A percentile compares a stretch with the other conserved stretches of the same genome.
These are phyloP conservation scores for Harpagoxenus sublaevis DNA, from an alignment of 2,888 invertebrate species.

Conservation along the genomic window DNA sequence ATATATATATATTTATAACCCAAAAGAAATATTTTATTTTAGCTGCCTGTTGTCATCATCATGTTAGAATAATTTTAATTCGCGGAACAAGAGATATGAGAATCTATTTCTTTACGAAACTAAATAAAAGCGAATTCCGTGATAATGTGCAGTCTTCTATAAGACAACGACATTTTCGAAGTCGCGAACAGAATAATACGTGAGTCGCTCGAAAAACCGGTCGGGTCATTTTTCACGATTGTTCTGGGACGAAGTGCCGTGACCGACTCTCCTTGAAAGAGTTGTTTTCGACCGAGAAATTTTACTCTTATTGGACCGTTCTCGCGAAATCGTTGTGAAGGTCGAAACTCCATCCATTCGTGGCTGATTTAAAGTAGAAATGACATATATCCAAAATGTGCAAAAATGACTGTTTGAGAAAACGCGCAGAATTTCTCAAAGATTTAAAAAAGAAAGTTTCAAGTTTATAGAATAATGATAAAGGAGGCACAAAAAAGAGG, in stretches of 20 bases:
- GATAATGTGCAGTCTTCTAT: background rate
- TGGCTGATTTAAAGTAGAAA: constrained; percentile 1
- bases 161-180: constrained; percentile 25
- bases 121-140: background rate
- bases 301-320: constrained; percentile 56
- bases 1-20: background rate
- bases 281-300: constrained; percentile 53
- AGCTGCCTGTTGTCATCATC: background rate
- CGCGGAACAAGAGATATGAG: background rate
- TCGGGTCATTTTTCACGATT: constrained; percentile 68
- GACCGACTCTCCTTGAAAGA: constrained; percentile 78
- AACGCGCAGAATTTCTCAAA: background rate
- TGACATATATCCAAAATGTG: background rate
- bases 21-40: background rate
- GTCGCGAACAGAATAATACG: constrained; percentile 51
- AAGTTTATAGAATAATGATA: background rate
- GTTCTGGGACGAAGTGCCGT: constrained; percentile 58
- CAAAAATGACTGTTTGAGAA: background rate
- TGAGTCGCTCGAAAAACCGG: constrained; percentile 75
- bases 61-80: background rate
- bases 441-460: background rate
- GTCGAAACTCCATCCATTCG: background rate
- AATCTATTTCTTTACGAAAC: background rate
- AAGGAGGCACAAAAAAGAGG: background rate
- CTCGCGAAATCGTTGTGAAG: constrained; percentile 40